Evolutionary conservation across 2,113 vertebrate genomes (phyloP).

Genomic region (Pandion haliaetus): DNA sequence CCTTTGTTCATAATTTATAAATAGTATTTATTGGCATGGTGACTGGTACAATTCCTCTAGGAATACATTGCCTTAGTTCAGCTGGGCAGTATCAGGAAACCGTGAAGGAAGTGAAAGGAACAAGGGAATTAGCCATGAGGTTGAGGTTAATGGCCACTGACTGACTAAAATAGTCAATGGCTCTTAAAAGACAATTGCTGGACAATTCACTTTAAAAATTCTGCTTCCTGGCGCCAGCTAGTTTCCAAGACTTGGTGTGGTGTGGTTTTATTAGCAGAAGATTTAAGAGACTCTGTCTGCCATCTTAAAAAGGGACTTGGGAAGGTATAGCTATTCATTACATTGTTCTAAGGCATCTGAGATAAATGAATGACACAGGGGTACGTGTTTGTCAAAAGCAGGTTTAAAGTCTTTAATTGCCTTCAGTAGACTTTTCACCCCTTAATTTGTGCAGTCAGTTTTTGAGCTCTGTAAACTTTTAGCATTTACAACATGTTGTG

Average conservation of each 20-base stretch:
- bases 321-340: background rate
- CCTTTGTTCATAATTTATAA: background rate
- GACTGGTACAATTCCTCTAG: background rate
- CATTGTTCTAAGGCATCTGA: background rate
- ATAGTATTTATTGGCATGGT: background rate
- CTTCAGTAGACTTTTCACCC: background rate
- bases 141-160: background rate
- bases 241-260: background rate
- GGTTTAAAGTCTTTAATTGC: background rate
- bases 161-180: background rate
- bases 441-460: background rate
- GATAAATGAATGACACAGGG: background rate
- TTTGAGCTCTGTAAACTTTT: background rate
- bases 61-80: background rate
- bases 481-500: background rate
- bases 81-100: background rate
- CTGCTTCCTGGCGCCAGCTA: background rate
- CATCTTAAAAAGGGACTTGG: background rate
- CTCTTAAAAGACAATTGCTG: background rate
- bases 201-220: background rate
- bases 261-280: background rate
- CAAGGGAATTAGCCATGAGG: background rate
- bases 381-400: background rate
- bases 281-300: background rate
- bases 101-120: background rate